Percentiles rank a stretch among this genome's conserved stretches.
Evolutionary conservation across 2,797 vertebrate genomes (phyloP).

Genomic region (Otolemur crassicaudatus): DNA sequence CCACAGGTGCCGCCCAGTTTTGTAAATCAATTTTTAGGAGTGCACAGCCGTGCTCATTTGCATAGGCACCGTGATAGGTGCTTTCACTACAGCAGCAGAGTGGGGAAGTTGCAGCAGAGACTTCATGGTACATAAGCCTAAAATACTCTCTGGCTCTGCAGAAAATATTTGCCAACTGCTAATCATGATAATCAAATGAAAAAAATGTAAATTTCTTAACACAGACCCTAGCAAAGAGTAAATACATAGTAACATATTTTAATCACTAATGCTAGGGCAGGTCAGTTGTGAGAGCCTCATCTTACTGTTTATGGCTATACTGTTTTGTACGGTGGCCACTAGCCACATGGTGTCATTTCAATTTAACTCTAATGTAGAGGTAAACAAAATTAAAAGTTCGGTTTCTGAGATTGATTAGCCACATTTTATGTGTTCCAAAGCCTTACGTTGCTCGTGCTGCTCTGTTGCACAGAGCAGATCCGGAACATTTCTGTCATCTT

Average conservation of each 20-base stretch:
- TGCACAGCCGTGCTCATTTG: neutral
- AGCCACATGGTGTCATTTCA: neutral
- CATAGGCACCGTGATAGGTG: neutral
- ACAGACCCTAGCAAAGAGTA: neutral
- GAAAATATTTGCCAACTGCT: neutral
- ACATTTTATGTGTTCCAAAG: neutral
- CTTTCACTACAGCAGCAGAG: neutral
- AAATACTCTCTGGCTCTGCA: neutral
- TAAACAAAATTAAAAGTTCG: neutral
- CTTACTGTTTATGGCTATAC: neutral
- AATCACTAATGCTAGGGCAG: neutral
- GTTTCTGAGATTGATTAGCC: neutral
- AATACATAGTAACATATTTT: neutral
- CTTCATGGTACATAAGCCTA: neutral
- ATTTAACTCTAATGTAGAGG: constrained; percentile 22
- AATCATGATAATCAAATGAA: neutral
- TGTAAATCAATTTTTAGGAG: neutral
- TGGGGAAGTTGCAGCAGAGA: neutral
- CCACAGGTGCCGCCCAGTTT: neutral
- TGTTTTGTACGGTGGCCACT: neutral
- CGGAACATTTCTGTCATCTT: neutral
- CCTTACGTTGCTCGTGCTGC: neutral
- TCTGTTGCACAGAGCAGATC: neutral
- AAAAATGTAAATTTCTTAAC: neutral
- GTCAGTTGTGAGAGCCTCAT: neutral